A percentile compares a stretch with the other conserved stretches of the same genome.
These are phyloP conservation scores for Orbicella faveolata DNA, from an alignment of 64 coral and sea anemone genomes.

Conservation along the genomic window DNA sequence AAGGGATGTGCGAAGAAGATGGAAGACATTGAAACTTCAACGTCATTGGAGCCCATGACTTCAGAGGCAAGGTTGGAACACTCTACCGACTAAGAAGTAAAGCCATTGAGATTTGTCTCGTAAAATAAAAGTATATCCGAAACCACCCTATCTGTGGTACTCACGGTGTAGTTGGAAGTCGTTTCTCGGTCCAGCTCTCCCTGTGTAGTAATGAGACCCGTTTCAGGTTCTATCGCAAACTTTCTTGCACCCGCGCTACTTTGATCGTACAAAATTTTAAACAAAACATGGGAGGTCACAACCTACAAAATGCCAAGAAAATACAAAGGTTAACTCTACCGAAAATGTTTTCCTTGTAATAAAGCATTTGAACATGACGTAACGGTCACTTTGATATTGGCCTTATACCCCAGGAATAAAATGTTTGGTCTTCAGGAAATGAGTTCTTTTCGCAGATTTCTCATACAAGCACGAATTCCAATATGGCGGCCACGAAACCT, in stretches of 20 bases:
- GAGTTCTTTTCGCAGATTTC: no score
- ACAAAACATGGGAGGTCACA: conserved; percentile 24
- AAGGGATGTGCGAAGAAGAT: no score
- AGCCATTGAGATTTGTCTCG: no score
- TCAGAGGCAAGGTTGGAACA: no score
- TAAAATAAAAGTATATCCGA: not conserved
- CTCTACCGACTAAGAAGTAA: no score
- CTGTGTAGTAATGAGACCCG: conserved; percentile 59
- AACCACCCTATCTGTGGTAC: not conserved
- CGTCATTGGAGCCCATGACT: no score
- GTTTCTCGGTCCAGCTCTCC: conserved; percentile 67
- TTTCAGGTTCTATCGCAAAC: conserved; percentile 75
- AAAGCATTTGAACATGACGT: not conserved
- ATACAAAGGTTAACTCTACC: not conserved
- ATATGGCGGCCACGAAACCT: no score
- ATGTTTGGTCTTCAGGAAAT: no score
- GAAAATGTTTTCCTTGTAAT: not conserved
- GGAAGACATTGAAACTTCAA: no score
- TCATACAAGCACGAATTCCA: no score
- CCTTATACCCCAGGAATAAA: no score
- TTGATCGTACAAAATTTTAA: conserved; percentile 52
- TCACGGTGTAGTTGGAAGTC: conserved; percentile 70
- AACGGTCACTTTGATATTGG: no score
- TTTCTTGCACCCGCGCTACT: conserved; percentile 56
- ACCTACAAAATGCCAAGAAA: conserved; percentile 19